Base-by-base conservation (phyloP, 2,113 vertebrate species). In the Myiozetetes cayanensis region DNA sequence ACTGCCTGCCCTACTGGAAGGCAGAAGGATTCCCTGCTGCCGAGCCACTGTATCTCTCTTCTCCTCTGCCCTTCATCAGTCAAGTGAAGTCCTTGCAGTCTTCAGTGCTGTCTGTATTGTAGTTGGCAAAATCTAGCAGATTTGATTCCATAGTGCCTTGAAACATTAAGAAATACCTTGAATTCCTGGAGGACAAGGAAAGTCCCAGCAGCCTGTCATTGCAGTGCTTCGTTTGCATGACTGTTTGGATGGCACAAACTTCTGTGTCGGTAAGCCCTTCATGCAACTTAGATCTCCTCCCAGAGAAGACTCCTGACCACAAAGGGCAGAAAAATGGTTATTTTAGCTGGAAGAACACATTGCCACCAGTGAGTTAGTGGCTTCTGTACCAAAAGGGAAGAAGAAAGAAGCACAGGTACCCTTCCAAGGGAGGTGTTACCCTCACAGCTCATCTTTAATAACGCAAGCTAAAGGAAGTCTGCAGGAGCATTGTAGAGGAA, bases 71-170 rank as follows among this genome's bases (percentile, higher is more conserved):
- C 44, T 87, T 75, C 52, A 37, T 35, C 12, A 59, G 4, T 68
- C 20, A 63, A 44, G 17, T 25, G 20, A 0, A 0, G 25, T n/a
- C 30, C 21, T 47, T 71, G 27, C 14, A 81, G 18, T 41, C 31
- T 21, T 62, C 46, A 61, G 41, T 12, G 6, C 15, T 68, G 9
- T 59, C 33, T 0, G 0, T 39, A 43, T 44, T 59, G 15, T 25
- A 25, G 12, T 21, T 21, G 30, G 47, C 23, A 67, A 84, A 74
- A 62, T 18, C 24, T 35, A 55, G 9, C 0, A 1, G 58, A 49
- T 43, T 81, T 58, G 28, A 65, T 47, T 63, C 7, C 12, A 61
- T 27, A 71, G 12, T 13, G 12, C 73, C 33, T 43, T 24, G 37
- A 59, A 74, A 66, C 23, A 4, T 61, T 43, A 83, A 76, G n/a